These are phyloP conservation scores for Chrysaora quinquecirrha DNA, from an alignment of 30 jellyfish, hydroid and myxozoan genomes.

Conservation along the genomic window DNA sequence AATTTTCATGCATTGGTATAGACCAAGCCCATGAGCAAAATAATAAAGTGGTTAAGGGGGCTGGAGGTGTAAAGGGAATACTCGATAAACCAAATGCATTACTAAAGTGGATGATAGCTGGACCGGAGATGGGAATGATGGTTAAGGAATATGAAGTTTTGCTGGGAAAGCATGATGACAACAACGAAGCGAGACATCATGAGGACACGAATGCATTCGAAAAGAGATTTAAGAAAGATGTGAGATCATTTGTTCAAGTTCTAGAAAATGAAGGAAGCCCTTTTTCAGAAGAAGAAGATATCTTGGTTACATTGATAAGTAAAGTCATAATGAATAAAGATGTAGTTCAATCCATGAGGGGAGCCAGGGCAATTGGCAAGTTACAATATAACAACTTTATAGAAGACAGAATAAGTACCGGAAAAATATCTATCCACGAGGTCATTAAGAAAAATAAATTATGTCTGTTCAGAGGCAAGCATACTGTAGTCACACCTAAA, in stretches of 20 bases:
- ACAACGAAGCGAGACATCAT: conserved; percentile 11
- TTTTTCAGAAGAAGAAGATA: not conserved
- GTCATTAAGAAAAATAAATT: not conserved
- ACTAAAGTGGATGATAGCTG: no score
- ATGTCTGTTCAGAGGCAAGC: not conserved
- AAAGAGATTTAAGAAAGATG: conserved; percentile 5
- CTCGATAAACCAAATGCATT: no score
- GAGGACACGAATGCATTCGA: conserved; percentile 22
- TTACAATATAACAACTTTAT: not conserved
- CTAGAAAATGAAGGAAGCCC: no score
- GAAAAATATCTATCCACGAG: not conserved
- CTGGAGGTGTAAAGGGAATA: no score
- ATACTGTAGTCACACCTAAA: not conserved
- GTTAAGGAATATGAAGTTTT: no score
- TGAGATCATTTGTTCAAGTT: not conserved
- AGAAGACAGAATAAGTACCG: conserved; percentile 1
- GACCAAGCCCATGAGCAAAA: no score
- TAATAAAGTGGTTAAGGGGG: no score
- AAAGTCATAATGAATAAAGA: not conserved
- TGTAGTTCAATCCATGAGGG: conserved; percentile 4
- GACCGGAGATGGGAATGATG: no score
- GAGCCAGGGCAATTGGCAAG: not conserved
- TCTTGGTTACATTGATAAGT: not conserved
- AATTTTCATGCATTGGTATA: no score
- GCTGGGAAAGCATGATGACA: no score